Conservation (phyloP, 2,113 vertebrate species). For the Dicerorhinus sumatrensis region DNA sequence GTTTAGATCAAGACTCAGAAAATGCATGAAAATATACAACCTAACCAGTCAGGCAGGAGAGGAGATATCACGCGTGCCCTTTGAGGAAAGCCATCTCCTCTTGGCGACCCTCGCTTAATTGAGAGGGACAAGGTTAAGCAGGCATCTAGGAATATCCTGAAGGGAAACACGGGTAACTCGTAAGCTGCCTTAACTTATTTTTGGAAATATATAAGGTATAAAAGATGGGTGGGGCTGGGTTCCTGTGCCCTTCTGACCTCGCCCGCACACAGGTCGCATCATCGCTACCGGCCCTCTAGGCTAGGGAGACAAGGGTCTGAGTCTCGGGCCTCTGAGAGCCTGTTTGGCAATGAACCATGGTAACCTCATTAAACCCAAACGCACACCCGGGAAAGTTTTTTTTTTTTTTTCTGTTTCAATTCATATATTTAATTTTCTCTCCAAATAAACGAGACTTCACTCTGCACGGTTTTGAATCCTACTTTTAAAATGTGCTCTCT, state of each 20-base stretch:
- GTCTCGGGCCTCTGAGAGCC: neutral
- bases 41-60: neutral
- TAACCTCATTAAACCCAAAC: neutral
- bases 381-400: neutral
- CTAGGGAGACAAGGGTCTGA: neutral
- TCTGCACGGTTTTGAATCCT: neutral
- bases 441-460: neutral
- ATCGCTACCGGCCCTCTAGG: neutral
- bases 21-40: neutral
- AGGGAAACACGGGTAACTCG: neutral
- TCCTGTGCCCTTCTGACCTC: neutral
- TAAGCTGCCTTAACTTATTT: neutral
- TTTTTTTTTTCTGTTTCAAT: neutral
- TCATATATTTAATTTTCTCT: neutral
- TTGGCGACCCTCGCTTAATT: neutral
- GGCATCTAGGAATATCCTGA: neutral
- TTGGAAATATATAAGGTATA: neutral
- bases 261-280: accelerated
- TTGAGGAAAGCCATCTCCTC: neutral
- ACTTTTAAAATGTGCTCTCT: neutral
- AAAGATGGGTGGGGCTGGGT: neutral
- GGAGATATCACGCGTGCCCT: neutral
- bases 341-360: neutral
- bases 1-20: neutral
- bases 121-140: neutral